Percentiles rank a stretch among this genome's conserved stretches.
Evolutionary conservation across 2,888 invertebrate species (phyloP).

Genomic region (Eilema sororculum): DNA sequence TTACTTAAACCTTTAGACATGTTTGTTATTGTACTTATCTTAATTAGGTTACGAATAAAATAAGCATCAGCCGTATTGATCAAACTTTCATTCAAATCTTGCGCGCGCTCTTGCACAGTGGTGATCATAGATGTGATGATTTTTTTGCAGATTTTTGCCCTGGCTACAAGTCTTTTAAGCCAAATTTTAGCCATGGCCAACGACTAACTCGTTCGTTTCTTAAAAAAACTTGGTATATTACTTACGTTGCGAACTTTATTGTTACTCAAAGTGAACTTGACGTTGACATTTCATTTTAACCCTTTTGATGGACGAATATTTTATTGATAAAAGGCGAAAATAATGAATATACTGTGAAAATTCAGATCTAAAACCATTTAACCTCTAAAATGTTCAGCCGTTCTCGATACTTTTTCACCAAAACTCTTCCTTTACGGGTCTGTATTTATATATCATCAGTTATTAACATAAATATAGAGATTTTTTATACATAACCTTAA

Average conservation of each 20-base stretch:
- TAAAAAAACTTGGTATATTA: no score
- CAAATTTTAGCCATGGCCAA: no score
- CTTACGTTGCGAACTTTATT: no score
- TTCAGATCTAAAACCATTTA: conserved; percentile 36
- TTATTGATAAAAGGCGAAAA: conserved; percentile 23
- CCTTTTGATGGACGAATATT: conserved; percentile 20
- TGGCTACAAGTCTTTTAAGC: no score
- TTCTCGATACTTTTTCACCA: conserved; percentile 74
- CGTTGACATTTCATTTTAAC: conserved; percentile 25
- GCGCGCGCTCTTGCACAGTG: conserved; percentile 16
- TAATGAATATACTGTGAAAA: conserved; percentile 56
- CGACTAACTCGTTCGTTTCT: no score
- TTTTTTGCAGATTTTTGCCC: no score
- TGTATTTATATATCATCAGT: conserved; percentile 35
- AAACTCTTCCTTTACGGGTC: conserved; percentile 71
- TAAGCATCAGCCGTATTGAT: conserved; percentile 34
- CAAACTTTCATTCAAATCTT: conserved; percentile 44
- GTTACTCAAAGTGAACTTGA: conserved; percentile 3
- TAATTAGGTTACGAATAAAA: neutral
- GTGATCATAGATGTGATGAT: no score
- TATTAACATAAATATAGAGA: conserved; percentile 35
- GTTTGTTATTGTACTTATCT: conserved; percentile 22
- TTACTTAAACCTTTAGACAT: conserved; percentile 18
- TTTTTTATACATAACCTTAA: conserved; percentile 54
- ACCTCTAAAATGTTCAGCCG: conserved; percentile 78